Evolutionary conservation across 2,113 vertebrate genomes (phyloP).

Genomic region (Gasterosteus nipponicus): DNA sequence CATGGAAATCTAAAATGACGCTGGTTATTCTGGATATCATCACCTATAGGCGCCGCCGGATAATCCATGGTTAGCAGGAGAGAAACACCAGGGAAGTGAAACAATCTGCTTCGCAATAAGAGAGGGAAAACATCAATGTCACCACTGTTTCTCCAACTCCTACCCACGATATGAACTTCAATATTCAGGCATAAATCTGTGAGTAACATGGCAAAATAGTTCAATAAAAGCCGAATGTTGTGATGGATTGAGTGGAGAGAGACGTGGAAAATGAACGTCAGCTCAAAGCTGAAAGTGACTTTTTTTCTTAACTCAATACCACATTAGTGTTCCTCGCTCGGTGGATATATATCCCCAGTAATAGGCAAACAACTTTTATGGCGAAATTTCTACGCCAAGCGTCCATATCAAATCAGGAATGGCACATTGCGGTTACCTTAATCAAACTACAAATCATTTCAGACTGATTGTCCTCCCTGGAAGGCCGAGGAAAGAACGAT

Average conservation of each 20-base stretch:
- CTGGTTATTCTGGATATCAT: conserved; percentile 42
- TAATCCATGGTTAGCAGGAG: conserved; percentile 52
- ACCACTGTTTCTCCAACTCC: conserved; percentile 52
- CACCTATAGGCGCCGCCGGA: conserved; percentile 18
- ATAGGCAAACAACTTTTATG: conserved; percentile 54
- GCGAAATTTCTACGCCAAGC: conserved; percentile 43
- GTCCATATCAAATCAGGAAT: conserved; percentile 68
- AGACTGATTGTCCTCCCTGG: conserved; percentile 58
- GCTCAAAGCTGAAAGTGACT: conserved; percentile 30
- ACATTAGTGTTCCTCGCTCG: conserved; percentile 22
- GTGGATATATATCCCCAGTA: conserved; percentile 15
- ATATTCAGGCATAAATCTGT: conserved; percentile 59
- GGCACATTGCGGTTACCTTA: conserved; percentile 71
- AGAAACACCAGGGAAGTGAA: conserved; percentile 60
- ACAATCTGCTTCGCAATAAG: conserved; percentile 51
- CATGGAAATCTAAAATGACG: conserved; percentile 49
- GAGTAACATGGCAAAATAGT: conserved; percentile 33
- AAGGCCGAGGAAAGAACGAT: conserved; percentile 68
- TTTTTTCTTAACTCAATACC: conserved; percentile 6
- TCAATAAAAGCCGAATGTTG: conserved; percentile 37
- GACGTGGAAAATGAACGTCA: conserved; percentile 45
- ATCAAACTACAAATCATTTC: conserved; percentile 77
- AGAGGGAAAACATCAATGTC: conserved; percentile 62
- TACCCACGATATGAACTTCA: conserved; percentile 42
- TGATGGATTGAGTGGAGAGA: conserved; percentile 18